Evolutionary conservation across 2,113 vertebrate species (phyloP).

Genomic region (Sylvilagus bachmani): DNA sequence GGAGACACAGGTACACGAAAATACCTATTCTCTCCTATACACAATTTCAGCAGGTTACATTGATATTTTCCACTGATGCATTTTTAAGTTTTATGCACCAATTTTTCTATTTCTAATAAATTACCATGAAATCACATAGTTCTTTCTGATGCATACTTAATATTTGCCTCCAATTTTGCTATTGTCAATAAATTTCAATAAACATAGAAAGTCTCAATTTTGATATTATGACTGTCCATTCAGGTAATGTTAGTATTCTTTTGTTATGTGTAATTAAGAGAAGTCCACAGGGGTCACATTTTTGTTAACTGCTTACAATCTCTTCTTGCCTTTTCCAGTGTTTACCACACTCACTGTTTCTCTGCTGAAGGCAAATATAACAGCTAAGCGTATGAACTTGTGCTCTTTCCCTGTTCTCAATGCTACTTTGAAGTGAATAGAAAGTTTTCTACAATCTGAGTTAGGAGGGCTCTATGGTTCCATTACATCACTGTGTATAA

Average conservation of each 20-base stretch:
- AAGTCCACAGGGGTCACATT: background rate
- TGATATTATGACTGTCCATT: background rate
- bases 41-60: background rate
- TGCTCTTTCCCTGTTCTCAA: background rate
- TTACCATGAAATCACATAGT: background rate
- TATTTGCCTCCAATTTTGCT: background rate
- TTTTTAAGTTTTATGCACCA: no score
- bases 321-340: background rate
- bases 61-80: no score
- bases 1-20: background rate
- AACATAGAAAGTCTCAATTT: background rate
- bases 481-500: background rate
- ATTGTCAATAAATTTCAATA: background rate
- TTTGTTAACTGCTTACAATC: background rate
- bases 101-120: no score
- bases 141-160: background rate
- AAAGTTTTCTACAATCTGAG: background rate
- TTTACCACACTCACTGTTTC: background rate
- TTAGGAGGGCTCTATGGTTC: background rate
- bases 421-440: constrained; percentile 35
- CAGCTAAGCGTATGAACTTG: background rate
- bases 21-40: background rate
- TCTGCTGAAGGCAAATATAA: constrained; percentile 39
- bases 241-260: background rate
- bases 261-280: constrained; percentile 15